Base-by-base conservation (phyloP, 37 sponge, comb jelly and placozoan genomes). In the Cladorhizidae sp. region DNA sequence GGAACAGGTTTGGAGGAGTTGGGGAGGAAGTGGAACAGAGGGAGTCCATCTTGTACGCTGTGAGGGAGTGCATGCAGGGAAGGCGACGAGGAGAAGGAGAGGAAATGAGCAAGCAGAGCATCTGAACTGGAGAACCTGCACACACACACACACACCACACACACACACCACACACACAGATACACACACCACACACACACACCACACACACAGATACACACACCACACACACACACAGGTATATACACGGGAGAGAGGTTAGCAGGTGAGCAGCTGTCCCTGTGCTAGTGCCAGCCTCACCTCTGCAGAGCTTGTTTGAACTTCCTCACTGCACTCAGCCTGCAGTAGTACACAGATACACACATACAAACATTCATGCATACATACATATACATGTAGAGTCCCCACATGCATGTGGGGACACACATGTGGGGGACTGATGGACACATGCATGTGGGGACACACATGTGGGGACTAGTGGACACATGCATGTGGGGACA, bases 1-100 rank as follows among this genome's bases (percentile, higher is more conserved):
- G 79, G 69, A 40, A 86, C 86, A 20, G 94, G 94, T 50, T 78
- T 86, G 39, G 80, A 12, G 26, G 76, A 68, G 57, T 78, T 86
- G 21, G 84, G 94, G 12, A 79, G 88, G 69, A 90, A 50, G 64
- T 79, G 83, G 81, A 93, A 93, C 33, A 93, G 79, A 45, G 94
- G 94, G 75, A 90, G 79, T 3, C 91, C 91, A 51, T 89, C 82
- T 6, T 59, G 68, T 7, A 73, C 62, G 15, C 72, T 69, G 36
- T 89, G 70, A 6, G 94, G 94, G 31, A 93, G 49, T 39, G 82
- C 79, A 73, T 77, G 58, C 72, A 70, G 74, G 33, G 74, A 59
- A 26, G 90, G 69, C 2, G 62, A 72, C 64, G 83, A 63, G 6
- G 93, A 75, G 73, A 93, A 89, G 50, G 82, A 67, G 43, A 86